phyloP scores from a whole-genome alignment of 2,888 invertebrate species.

The Synergus laeviventris region DNA sequence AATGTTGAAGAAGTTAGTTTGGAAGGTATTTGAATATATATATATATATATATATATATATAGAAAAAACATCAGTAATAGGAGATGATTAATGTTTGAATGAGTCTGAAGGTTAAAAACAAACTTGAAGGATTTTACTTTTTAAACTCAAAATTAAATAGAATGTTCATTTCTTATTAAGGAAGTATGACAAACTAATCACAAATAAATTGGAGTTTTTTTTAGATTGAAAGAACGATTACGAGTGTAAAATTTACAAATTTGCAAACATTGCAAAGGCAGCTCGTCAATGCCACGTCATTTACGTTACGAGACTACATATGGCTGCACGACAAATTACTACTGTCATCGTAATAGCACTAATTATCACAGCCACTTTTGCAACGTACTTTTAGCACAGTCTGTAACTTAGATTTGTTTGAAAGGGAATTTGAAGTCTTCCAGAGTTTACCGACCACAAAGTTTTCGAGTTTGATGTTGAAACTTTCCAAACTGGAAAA shows the following conservation, averaged over 20 bases:
- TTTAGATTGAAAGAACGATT: not conserved
- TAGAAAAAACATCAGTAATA: too few species aligned
- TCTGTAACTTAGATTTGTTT: not conserved
- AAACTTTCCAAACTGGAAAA: too few species aligned
- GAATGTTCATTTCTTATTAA: too few species aligned
- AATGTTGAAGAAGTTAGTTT: too few species aligned
- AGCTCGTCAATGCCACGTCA: conserved; percentile 26
- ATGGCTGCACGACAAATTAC: conserved; percentile 20
- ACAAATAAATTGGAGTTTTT: not conserved
- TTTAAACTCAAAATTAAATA: too few species aligned
- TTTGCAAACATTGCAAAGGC: conserved; percentile 4
- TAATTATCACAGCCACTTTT: conserved; percentile 16
- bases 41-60: too few species aligned
- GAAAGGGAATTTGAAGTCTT: not conserved
- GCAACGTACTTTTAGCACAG: conserved; percentile 20
- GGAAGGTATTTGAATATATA: too few species aligned
- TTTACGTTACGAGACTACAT: conserved; percentile 12
- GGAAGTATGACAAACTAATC: not conserved
- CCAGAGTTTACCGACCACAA: too few species aligned
- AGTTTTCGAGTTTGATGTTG: too few species aligned
- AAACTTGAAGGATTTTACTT: too few species aligned
- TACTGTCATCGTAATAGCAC: conserved; percentile 30
- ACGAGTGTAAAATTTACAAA: conserved; percentile 8
- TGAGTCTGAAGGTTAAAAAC: too few species aligned
- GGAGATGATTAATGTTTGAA: too few species aligned